Conservation (phyloP, 2,888 invertebrate genomes). For the Apotomis turbidana region DNA sequence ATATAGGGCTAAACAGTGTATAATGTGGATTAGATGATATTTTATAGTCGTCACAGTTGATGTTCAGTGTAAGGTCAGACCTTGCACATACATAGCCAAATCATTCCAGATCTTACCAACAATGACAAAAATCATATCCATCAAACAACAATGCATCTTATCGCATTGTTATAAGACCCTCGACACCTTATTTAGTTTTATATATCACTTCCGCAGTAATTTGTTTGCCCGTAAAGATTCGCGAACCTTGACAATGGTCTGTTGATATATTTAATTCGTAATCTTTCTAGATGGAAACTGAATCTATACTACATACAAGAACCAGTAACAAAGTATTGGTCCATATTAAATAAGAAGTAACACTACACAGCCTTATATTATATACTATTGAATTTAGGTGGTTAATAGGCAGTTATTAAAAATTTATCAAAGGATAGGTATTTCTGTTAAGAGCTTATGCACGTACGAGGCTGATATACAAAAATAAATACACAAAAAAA, state of each 20-base stretch:
- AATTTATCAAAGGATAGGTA: too few species aligned
- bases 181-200: slow-evolving; percentile 31
- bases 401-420: too few species aligned
- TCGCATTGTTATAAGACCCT: neutral
- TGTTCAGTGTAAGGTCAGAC: slow-evolving; percentile 56
- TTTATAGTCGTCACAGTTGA: slow-evolving; percentile 50
- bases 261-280: slow-evolving; percentile 52
- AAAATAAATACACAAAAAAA: too few species aligned
- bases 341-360: too few species aligned
- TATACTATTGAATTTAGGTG: too few species aligned
- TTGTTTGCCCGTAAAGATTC: slow-evolving; percentile 51
- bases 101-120: slow-evolving; percentile 26
- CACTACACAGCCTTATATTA: too few species aligned
- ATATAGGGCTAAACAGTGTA: neutral
- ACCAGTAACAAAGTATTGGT: neutral
- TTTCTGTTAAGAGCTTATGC: too few species aligned
- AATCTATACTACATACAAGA: slow-evolving; percentile 49
- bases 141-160: neutral
- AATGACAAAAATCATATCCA: neutral
- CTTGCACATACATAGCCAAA: slow-evolving; percentile 52
- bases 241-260: slow-evolving; percentile 56
- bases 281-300: slow-evolving; percentile 60
- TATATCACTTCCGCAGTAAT: slow-evolving; percentile 64
- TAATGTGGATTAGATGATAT: slow-evolving; percentile 42
- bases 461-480: too few species aligned